Evolutionary conservation across 2,113 vertebrate genomes (phyloP).

Genomic region (Poeciliopsis prolifica): DNA sequence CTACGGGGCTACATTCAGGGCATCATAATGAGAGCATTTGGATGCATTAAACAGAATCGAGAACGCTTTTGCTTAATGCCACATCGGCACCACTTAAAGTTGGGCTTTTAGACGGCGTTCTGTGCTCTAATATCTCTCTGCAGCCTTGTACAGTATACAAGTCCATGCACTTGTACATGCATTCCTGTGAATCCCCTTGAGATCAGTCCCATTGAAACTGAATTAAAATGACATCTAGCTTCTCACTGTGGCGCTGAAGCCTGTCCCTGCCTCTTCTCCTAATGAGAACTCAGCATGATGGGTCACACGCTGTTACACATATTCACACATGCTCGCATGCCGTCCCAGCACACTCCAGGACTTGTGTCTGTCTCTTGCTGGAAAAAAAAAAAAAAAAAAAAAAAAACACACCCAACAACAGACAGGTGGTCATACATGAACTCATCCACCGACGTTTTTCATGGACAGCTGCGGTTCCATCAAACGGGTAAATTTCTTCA

Average conservation of each 20-base stretch:
- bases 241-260: conserved; percentile 47
- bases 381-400: not conserved
- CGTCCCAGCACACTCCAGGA: conserved; percentile 8
- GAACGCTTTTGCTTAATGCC: not conserved
- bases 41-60: not conserved
- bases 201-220: conserved; percentile 55
- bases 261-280: conserved; percentile 44
- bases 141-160: conserved; percentile 3
- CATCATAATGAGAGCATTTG: not conserved
- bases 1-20: not conserved
- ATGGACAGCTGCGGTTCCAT: conserved; percentile 39
- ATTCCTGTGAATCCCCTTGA: conserved; percentile 34
- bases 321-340: conserved; percentile 17
- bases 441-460: conserved; percentile 6
- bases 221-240: conserved; percentile 56
- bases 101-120: not conserved
- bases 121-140: not conserved
- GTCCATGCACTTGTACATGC: conserved; percentile 8
- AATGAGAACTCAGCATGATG: conserved; percentile 36
- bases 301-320: conserved; percentile 33
- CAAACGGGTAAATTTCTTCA: not conserved
- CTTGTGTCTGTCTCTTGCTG: not conserved
- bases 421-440: conserved; percentile 3
- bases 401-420: not conserved
- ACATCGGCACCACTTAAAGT: conserved; percentile 19